Percentiles rank a stretch among this genome's conserved stretches.
Evolutionary conservation across 1,140 invertebrate species (phyloP).

Genomic region (Heliconius nattereri): DNA sequence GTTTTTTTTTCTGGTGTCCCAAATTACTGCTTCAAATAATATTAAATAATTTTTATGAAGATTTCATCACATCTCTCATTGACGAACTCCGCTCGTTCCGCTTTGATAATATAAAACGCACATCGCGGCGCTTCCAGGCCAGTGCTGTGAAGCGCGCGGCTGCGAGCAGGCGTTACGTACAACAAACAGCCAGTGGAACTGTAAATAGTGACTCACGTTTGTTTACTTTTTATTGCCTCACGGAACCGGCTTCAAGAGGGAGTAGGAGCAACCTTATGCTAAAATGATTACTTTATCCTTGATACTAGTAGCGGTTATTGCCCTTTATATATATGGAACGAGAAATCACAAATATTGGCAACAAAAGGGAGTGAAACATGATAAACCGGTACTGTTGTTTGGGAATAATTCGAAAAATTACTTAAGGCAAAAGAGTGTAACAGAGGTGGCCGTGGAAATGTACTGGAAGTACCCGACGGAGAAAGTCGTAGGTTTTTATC

Average conservation of each 20-base stretch:
- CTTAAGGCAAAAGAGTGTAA: conserved; percentile 42
- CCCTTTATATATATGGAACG: conserved; percentile 51
- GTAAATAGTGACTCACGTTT: not conserved
- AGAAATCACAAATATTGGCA: conserved; percentile 71
- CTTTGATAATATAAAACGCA: not conserved
- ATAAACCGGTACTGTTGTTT: conserved; percentile 60
- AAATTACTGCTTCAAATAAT: not conserved
- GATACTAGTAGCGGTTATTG: conserved; percentile 17
- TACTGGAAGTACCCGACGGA: conserved; percentile 54
- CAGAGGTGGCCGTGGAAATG: conserved; percentile 41
- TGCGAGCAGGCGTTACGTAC: not conserved
- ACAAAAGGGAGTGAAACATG: conserved; percentile 64
- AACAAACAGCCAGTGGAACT: not conserved
- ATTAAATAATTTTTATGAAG: not conserved
- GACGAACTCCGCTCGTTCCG: not conserved
- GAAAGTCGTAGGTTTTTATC: conserved; percentile 50
- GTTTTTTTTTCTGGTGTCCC: not conserved
- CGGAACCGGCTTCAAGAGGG: not conserved
- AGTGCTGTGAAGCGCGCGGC: not conserved
- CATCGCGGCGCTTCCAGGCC: not conserved
- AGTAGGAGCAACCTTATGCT: not conserved
- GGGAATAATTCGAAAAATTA: conserved; percentile 54
- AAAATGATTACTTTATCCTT: not conserved
- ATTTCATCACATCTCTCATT: not conserved
- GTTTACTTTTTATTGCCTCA: not conserved